These are phyloP conservation scores for Delichon dasypus DNA, from an alignment of 2,797 vertebrate genomes.

Conservation along the genomic window DNA sequence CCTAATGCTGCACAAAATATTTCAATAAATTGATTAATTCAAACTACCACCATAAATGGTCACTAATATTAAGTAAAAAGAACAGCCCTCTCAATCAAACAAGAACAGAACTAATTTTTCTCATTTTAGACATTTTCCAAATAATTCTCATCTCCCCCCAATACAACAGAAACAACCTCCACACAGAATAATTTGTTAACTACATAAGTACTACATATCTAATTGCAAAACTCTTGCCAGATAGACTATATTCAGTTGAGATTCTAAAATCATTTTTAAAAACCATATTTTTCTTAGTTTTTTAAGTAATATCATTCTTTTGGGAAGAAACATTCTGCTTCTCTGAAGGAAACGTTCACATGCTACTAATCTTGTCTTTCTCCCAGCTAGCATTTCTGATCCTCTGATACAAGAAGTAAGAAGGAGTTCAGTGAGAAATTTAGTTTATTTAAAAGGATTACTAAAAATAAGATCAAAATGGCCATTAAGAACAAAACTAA, in stretches of 20 bases:
- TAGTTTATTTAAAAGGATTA: background rate
- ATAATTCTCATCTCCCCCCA: background rate
- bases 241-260: background rate
- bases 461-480: background rate
- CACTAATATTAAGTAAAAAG: background rate
- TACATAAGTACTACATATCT: background rate
- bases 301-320: background rate
- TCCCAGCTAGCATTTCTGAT: background rate
- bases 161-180: background rate
- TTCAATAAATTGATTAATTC: background rate
- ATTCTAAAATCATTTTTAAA: background rate
- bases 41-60: background rate
- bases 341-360: background rate
- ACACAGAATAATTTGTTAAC: background rate
- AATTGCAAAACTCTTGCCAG: background rate
- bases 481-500: background rate
- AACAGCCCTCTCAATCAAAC: background rate
- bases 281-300: background rate
- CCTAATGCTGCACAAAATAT: background rate
- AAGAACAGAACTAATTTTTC: background rate
- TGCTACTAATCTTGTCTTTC: background rate
- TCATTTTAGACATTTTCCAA: background rate
- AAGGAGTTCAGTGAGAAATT: background rate
- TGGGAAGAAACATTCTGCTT: background rate
- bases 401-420: background rate